These are phyloP conservation scores for Drosophila mettleri DNA, from an alignment of 2,888 invertebrate genomes.

Conservation along the genomic window DNA sequence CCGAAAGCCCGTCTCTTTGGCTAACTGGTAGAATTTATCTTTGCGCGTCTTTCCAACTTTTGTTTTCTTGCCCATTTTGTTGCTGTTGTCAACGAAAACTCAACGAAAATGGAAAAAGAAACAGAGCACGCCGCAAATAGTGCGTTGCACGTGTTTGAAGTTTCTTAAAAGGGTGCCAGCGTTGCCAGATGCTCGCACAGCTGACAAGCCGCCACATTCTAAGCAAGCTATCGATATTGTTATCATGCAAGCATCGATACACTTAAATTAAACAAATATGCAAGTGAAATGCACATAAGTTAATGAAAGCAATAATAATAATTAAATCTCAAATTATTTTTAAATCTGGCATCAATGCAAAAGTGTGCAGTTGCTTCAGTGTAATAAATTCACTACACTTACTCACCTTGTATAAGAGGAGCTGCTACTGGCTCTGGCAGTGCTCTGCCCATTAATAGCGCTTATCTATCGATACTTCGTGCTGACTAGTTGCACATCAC, in stretches of 20 bases:
- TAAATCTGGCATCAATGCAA: too few relatives aligned
- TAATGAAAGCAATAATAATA: neutral
- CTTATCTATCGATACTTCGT: conserved; percentile 13
- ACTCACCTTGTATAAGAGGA: too few relatives aligned
- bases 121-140: conserved; percentile 47
- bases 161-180: conserved; percentile 9
- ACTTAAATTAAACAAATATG: neutral
- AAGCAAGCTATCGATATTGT: neutral
- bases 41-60: conserved; percentile 99
- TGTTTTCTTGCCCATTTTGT: conserved; percentile 95
- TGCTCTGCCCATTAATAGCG: neutral
- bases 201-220: conserved; percentile 13
- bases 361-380: too few relatives aligned
- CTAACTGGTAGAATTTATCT: conserved; percentile 99
- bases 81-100: conserved; percentile 76
- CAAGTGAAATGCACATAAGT: neutral
- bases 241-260: neutral
- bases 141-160: conserved; percentile 58
- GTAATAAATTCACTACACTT: too few relatives aligned
- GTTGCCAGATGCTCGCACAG: conserved; percentile 42
- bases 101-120: conserved; percentile 26
- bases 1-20: conserved; percentile 99
- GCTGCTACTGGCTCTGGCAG: neutral
- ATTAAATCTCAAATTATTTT: neutral
- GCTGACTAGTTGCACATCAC: conserved; percentile 14